Evolutionary conservation across 1,140 invertebrate species (phyloP).

Genomic region (Drosophila leontia): DNA sequence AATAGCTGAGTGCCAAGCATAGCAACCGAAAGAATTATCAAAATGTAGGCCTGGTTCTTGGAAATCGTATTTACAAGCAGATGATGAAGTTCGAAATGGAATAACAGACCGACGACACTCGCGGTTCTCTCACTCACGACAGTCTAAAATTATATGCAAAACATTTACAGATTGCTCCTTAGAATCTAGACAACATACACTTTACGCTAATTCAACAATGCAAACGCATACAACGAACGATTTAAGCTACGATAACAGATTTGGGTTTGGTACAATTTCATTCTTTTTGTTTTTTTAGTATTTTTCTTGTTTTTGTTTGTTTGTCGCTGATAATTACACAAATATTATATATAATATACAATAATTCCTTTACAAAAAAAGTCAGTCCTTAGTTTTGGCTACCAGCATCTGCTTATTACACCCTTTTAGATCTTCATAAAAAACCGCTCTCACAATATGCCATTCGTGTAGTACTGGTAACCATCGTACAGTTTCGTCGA

Average conservation of each 20-base stretch:
- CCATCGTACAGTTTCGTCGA: slow-evolving; percentile 99
- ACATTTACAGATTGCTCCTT: slow-evolving; percentile 66
- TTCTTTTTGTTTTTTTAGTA: slow-evolving; percentile 26
- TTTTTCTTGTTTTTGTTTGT: slow-evolving; percentile 14
- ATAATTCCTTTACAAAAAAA: slow-evolving; percentile 64
- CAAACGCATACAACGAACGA: slow-evolving; percentile 66
- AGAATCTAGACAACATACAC: slow-evolving; percentile 75
- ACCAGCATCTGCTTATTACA: slow-evolving; percentile 43
- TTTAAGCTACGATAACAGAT: slow-evolving; percentile 77
- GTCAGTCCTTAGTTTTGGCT: slow-evolving; percentile 78
- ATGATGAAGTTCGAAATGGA: slow-evolving; percentile 60
- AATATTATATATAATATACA: slow-evolving; percentile 60
- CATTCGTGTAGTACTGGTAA: slow-evolving; percentile 99
- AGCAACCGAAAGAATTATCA: slow-evolving; percentile 21
- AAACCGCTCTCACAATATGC: slow-evolving; percentile 90
- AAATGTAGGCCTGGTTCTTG: slow-evolving; percentile 27
- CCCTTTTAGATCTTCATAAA: slow-evolving; percentile 85
- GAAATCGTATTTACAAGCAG: slow-evolving; percentile 51
- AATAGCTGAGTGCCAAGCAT: slow-evolving; percentile 14
- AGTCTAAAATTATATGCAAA: slow-evolving; percentile 64
- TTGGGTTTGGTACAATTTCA: slow-evolving; percentile 68
- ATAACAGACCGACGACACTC: slow-evolving; percentile 36
- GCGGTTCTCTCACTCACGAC: slow-evolving; percentile 41
- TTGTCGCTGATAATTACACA: slow-evolving; percentile 40
- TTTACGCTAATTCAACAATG: slow-evolving; percentile 67